phyloP scores from a whole-genome alignment of 2,113 vertebrate species.

The Lophotis ruficrista region DNA sequence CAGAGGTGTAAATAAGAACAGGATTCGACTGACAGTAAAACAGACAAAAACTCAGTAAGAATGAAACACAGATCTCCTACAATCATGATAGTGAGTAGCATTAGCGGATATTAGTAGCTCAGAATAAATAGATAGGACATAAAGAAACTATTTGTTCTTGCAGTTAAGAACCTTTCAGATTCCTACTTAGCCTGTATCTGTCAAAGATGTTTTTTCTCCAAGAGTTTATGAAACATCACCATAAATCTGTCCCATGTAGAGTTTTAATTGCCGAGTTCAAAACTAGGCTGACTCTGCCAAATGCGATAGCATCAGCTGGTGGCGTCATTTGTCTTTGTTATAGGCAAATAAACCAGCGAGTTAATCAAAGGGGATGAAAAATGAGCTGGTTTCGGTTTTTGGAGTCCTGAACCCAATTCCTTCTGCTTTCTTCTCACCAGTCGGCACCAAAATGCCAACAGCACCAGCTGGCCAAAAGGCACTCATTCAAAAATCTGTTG shows the following conservation, averaged over 20 bases:
- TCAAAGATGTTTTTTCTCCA: conserved; percentile 2
- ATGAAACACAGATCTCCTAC: not conserved
- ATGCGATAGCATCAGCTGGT: conserved; percentile 60
- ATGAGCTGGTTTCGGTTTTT: conserved; percentile 19
- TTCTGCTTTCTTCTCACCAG: not conserved
- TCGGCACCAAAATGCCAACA: conserved; percentile 31
- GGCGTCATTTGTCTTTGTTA: conserved; percentile 58
- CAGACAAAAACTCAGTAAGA: not conserved
- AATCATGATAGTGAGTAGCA: not conserved
- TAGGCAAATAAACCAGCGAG: conserved; percentile 37
- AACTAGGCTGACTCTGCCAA: conserved; percentile 48
- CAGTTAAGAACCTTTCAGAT: not conserved
- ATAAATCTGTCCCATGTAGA: conserved; percentile 29
- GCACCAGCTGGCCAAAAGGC: conserved; percentile 45
- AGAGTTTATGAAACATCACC: not conserved
- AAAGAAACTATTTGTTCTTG: not conserved
- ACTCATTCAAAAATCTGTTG: conserved; percentile 9
- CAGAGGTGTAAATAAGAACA: not conserved
- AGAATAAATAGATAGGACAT: not conserved
- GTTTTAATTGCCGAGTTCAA: conserved; percentile 14
- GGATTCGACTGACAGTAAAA: not conserved
- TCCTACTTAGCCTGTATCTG: not conserved
- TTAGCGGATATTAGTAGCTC: not conserved
- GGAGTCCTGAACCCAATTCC: not conserved
- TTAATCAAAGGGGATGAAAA: conserved; percentile 65